Evolutionary conservation across 2,797 vertebrate species (phyloP).

Genomic region (Neosilurus hyrtlii): DNA sequence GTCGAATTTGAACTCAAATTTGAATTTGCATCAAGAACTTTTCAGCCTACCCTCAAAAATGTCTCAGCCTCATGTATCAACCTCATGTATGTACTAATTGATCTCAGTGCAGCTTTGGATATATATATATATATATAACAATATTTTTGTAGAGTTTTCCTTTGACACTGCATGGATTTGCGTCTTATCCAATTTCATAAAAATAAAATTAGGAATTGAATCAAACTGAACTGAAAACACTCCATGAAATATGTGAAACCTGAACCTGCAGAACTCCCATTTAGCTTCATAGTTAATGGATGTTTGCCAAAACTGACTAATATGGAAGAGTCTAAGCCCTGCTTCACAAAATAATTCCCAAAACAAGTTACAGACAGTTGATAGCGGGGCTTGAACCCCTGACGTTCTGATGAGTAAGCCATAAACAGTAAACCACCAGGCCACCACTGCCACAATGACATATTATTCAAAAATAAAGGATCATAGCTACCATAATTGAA

Average conservation of each 20-base stretch:
- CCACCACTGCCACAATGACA: too few relatives aligned
- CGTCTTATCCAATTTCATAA: neutral
- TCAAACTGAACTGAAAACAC: neutral
- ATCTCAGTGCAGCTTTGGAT: neutral
- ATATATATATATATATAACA: neutral
- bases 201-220: neutral
- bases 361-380: neutral
- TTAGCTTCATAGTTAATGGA: neutral
- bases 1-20: too few relatives aligned
- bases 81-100: neutral
- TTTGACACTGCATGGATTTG: neutral
- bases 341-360: neutral
- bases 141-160: neutral
- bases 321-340: neutral
- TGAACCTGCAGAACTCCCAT: neutral
- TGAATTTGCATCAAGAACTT: too few relatives aligned
- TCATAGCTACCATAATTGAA: too few relatives aligned
- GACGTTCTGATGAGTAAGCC: too few relatives aligned
- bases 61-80: neutral
- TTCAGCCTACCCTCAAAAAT: neutral
- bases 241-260: neutral
- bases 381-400: too few relatives aligned
- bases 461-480: too few relatives aligned
- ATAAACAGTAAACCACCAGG: too few relatives aligned
- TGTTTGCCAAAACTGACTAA: neutral